phyloP scores from a whole-genome alignment of 2,888 invertebrate species.

The Cerastis leucographa region DNA sequence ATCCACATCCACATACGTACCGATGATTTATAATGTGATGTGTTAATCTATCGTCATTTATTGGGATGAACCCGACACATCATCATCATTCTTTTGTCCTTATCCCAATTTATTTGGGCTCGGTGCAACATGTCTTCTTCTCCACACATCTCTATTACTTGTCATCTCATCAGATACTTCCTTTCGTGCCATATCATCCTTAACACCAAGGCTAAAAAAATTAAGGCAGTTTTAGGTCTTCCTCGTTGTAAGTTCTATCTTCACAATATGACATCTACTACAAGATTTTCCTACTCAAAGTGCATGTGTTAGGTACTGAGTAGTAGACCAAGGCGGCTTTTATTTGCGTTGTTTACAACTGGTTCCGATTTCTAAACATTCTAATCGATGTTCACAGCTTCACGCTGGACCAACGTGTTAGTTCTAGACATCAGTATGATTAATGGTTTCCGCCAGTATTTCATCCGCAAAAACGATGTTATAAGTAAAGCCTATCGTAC shows the following conservation, averaged over 20 bases:
- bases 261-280: neutral
- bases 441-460: slow-evolving; percentile 30
- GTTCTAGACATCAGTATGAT: slow-evolving; percentile 12
- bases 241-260: neutral
- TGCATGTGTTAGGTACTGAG: neutral
- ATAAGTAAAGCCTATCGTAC: neutral
- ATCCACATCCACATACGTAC: neutral
- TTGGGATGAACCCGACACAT: no score
- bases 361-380: slow-evolving; percentile 18
- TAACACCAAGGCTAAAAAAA: neutral
- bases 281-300: neutral
- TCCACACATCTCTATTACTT: no score
- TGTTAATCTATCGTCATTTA: neutral
- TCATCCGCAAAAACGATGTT: slow-evolving; percentile 15
- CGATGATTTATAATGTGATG: neutral
- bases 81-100: no score
- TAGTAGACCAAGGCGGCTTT: neutral
- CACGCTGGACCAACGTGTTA: slow-evolving; percentile 16
- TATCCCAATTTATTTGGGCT: no score
- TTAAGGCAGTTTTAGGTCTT: neutral
- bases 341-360: slow-evolving; percentile 1
- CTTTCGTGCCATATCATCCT: no score
- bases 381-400: slow-evolving; percentile 2
- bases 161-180: no score
- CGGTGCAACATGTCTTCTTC: no score